Base-by-base conservation (phyloP, 2,113 vertebrate genomes). In the Lagopus leucura region DNA sequence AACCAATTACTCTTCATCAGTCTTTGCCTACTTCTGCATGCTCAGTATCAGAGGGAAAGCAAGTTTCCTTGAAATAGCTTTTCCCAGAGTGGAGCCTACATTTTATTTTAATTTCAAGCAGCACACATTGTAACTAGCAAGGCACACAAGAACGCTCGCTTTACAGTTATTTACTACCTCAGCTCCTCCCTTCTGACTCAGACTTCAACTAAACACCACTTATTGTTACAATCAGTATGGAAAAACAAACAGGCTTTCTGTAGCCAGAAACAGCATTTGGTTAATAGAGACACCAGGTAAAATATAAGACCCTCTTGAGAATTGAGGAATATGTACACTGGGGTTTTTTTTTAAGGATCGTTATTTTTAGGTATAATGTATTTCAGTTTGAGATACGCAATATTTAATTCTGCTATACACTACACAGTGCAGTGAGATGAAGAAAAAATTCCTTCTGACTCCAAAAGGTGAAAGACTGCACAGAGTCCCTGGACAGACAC, bases 51-150 rank as follows among this genome's bases (percentile, higher is more conserved):
- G 14, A 86, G 57, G 45, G 69, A 58, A 92, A 86, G 54, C 1
- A 30, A 94, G 20, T 6, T 76, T 57, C 60, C 73, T 57, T 95
- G 94, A 92, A 95, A 92, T 54, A 95, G 85, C 30, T 89, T 88
- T 92, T 67, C 69, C 75, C 75, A 94, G 5, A 18, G 45, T 67
- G 85, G 47, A 82, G 15, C 8, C 32, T 66, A 32, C 20, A 69
- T 48, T 76, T 74, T 63, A 83, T 85, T 75, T 86, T 58, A 54
- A 63, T 66, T n/a, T 92, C 50, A 63, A 92, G 45, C 20, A 82
- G 45, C 72, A 76, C 58, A 82, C 27, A 32, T 76, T 82, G 87
- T 42, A 94, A 89, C 72, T 45, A 70, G 40, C 42, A 76, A 63
- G 21, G 16, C 54, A 82, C 0, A 6, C 85, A 48, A 66, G 82